Evolutionary conservation across 2,113 vertebrate genomes (phyloP).

Genomic region (Phoenicopterus ruber): DNA sequence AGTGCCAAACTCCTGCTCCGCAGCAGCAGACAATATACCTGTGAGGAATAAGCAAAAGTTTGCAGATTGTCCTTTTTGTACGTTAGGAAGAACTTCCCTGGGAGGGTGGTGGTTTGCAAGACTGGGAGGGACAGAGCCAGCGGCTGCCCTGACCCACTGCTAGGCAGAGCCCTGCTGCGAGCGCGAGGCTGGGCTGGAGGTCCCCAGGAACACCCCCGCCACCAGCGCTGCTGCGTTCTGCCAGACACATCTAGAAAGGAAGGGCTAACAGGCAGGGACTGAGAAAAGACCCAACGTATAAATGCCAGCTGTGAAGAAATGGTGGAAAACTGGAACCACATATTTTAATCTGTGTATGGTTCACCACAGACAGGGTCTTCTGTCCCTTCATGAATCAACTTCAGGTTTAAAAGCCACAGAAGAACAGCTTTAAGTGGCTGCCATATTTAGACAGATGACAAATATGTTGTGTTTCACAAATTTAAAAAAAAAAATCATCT

Average conservation of each 20-base stretch:
- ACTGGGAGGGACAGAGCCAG: background rate
- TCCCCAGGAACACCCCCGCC: background rate
- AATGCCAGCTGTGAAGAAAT: background rate
- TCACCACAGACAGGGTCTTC: background rate
- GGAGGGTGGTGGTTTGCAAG: background rate
- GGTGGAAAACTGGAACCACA: rapidly evolving
- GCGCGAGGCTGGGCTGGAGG: background rate
- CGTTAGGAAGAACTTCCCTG: rapidly evolving
- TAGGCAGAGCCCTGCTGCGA: background rate
- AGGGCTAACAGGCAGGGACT: background rate
- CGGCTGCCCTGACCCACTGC: rapidly evolving
- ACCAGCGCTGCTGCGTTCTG: background rate
- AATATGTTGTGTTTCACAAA: background rate
- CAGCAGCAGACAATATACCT: rapidly evolving
- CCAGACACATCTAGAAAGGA: background rate
- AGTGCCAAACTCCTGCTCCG: background rate
- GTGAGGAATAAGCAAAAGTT: background rate
- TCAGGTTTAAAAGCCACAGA: background rate
- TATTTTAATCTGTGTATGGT: background rate
- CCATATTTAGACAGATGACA: background rate
- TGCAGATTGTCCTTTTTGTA: background rate
- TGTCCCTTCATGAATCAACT: background rate
- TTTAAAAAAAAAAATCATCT: background rate
- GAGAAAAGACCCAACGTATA: background rate
- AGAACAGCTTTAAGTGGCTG: background rate